These are phyloP conservation scores for Sebastolobus alascanus DNA, from an alignment of 2,797 vertebrate species.

Conservation along the genomic window DNA sequence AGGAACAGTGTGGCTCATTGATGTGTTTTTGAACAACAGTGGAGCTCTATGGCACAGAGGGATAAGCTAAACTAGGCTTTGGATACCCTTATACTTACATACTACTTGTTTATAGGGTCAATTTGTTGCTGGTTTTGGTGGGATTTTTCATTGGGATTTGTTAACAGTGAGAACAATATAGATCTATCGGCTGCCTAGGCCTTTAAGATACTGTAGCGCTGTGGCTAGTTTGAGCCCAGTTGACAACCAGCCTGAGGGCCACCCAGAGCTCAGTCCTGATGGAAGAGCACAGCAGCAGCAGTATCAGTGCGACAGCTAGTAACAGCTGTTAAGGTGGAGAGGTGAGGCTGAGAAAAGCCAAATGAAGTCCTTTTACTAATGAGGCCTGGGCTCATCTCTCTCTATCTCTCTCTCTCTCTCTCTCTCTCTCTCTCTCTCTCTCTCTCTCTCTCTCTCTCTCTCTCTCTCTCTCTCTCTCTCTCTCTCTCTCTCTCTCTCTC, in stretches of 20 bases:
- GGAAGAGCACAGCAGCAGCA: slow-evolving; percentile 30
- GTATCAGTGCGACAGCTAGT: slow-evolving; percentile 56
- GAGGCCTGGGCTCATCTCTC: slow-evolving; percentile 55
- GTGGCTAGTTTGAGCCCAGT: slow-evolving; percentile 30
- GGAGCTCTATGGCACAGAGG: not conserved
- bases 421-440: slow-evolving; percentile 6
- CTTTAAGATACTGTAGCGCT: slow-evolving; percentile 15
- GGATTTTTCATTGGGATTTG: slow-evolving; percentile 7
- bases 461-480: slow-evolving; percentile 8
- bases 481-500: slow-evolving; percentile 4
- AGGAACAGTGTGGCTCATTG: slow-evolving; percentile 6
- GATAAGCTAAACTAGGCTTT: not conserved
- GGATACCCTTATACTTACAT: not conserved
- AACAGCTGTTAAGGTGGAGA: slow-evolving; percentile 80
- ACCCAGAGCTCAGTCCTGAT: slow-evolving; percentile 26
- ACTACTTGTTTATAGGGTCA: not conserved
- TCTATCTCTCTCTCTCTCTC: slow-evolving; percentile 8
- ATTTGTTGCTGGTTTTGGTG: not conserved
- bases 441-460: slow-evolving; percentile 23
- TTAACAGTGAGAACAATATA: slow-evolving; percentile 15
- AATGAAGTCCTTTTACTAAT: slow-evolving; percentile 80
- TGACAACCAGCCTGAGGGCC: slow-evolving; percentile 48
- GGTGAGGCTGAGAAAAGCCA: slow-evolving; percentile 73
- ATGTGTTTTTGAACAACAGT: slow-evolving; percentile 1
- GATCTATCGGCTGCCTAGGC: not conserved